Percentiles rank a stretch among this genome's conserved stretches.
Conservation (phyloP, 2,797 vertebrate genomes). For the Pipistrellus pygmaeus region DNA sequence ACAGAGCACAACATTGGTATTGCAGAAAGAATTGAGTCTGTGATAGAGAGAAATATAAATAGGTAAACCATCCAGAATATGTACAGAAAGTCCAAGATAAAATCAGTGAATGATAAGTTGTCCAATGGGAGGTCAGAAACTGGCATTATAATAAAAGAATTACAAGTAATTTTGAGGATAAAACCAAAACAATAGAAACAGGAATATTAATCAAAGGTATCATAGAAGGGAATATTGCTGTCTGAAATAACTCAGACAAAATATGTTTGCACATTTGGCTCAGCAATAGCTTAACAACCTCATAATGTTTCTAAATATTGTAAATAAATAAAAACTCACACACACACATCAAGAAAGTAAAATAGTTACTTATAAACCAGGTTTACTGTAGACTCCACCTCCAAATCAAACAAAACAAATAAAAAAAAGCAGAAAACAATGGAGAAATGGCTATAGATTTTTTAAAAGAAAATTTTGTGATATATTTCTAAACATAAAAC, state of each 20-base stretch:
- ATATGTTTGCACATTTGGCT: background rate
- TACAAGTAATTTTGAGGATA: background rate
- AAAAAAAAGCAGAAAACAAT: background rate
- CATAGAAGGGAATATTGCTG: background rate
- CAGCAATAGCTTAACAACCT: background rate
- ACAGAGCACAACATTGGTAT: background rate
- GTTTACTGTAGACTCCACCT: background rate
- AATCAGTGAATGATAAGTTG: background rate
- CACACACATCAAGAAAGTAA: background rate
- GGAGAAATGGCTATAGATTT: background rate
- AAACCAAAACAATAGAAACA: constrained; percentile 32
- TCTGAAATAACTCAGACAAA: background rate
- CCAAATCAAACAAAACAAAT: background rate
- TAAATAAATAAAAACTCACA: background rate
- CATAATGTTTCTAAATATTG: constrained; percentile 5
- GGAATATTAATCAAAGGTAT: background rate
- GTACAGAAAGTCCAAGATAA: background rate
- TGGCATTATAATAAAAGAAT: background rate
- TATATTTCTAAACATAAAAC: background rate
- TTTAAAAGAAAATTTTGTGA: constrained; percentile 15
- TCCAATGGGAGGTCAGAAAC: background rate
- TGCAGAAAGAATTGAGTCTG: background rate
- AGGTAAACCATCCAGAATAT: background rate
- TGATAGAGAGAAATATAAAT: background rate
- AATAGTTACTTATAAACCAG: background rate